A percentile compares a stretch with the other conserved stretches of the same genome.
phyloP scores from a whole-genome alignment of 2,888 invertebrate species.

The Timema cristinae region DNA sequence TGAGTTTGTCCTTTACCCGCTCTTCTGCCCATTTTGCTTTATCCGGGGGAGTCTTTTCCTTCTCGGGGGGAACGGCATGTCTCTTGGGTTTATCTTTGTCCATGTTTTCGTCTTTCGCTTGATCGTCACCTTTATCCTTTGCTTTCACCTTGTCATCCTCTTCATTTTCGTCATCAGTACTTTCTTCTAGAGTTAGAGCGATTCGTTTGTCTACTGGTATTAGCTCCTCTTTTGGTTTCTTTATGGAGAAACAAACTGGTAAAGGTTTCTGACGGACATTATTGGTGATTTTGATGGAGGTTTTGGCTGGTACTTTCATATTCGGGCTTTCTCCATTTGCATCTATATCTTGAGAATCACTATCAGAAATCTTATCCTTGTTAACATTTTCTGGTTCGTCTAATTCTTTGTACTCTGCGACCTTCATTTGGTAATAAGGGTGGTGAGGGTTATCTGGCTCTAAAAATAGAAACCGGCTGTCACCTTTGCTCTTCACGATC shows the following conservation, averaged over 20 bases:
- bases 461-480: conserved; percentile 79
- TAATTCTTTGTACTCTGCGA: conserved; percentile 23
- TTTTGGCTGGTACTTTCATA: background rate
- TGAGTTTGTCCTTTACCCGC: conserved; percentile 55
- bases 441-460: conserved; percentile 71
- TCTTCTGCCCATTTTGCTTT: conserved; percentile 44
- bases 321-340: conserved; percentile 15
- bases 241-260: conserved; percentile 81
- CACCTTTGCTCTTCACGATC: conserved; percentile 70
- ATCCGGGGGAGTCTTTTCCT: background rate
- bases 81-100: background rate
- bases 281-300: conserved; percentile 41
- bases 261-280: conserved; percentile 33
- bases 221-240: conserved; percentile 72
- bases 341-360: background rate
- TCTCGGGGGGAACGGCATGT: background rate
- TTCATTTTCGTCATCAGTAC: conserved; percentile 58
- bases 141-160: conserved; percentile 20
- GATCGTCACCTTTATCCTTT: background rate
- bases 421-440: conserved; percentile 66
- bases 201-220: conserved; percentile 59
- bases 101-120: conserved; percentile 8
- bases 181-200: conserved; percentile 71
- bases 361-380: background rate
- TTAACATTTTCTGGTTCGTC: conserved; percentile 13